Percentiles rank a stretch among this genome's conserved stretches.
phyloP scores from a whole-genome alignment of 1,140 invertebrate genomes.

The Venustaconcha ellipsiformis region DNA sequence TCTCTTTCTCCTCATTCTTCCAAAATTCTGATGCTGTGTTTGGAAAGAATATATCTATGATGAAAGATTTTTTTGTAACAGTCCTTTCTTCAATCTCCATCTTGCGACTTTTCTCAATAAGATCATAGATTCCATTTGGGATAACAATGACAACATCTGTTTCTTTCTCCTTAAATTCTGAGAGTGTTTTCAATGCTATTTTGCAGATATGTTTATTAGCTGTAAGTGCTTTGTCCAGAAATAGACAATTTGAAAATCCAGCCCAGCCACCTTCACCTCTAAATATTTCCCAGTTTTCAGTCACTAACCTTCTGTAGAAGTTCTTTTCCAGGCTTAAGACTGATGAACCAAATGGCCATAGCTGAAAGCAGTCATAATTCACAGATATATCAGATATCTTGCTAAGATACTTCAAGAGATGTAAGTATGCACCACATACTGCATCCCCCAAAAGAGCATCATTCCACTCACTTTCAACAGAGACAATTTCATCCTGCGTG shows the following conservation, averaged over 20 bases:
- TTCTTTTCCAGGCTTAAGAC: no score
- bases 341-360: no score
- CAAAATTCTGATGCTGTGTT: background rate
- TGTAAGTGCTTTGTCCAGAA: constrained; percentile 15
- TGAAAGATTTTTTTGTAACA: constrained; percentile 15
- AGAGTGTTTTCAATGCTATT: background rate
- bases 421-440: constrained; percentile 16
- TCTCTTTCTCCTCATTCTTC: no score
- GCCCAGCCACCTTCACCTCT: background rate
- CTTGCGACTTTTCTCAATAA: constrained; percentile 7
- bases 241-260: constrained; percentile 13
- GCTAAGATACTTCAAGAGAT: constrained; percentile 1
- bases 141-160: constrained; percentile 8
- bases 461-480: constrained; percentile 46
- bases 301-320: no score
- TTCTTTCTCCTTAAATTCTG: background rate
- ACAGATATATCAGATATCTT: no score
- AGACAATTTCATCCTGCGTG: constrained; percentile 35
- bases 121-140: constrained; percentile 5
- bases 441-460: constrained; percentile 34
- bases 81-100: constrained; percentile 9
- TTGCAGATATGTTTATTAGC: background rate
- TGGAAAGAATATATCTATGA: constrained; percentile 28
- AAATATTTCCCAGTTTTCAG: no score
- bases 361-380: no score